phyloP scores from a whole-genome alignment of 2,888 invertebrate genomes.

The Apoda limacodes region DNA sequence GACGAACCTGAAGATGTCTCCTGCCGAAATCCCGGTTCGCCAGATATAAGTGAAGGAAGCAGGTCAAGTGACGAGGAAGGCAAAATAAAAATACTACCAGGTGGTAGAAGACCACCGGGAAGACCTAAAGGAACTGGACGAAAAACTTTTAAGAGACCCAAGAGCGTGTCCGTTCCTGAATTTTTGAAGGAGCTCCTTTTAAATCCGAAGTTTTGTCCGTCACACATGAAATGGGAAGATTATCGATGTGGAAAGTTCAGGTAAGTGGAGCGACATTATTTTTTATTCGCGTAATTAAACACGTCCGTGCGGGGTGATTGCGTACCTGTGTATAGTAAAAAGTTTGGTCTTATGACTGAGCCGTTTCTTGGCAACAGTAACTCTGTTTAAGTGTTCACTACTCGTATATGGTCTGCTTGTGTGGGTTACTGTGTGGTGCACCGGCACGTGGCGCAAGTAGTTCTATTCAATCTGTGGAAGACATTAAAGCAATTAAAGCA shows the following conservation, averaged over 20 bases:
- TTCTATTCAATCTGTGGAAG: no score
- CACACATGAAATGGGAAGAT: constrained; percentile 90
- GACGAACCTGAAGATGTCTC: constrained; percentile 53
- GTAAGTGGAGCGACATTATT: no score
- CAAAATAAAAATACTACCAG: constrained; percentile 41
- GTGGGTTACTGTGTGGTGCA: no score
- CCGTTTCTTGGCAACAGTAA: no score
- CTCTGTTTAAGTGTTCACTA: no score
- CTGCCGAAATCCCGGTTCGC: constrained; percentile 46
- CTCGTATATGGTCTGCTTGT: no score
- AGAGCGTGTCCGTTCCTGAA: constrained; percentile 79
- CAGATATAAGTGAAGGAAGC: constrained; percentile 55
- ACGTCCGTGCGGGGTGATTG: no score
- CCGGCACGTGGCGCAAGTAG: no score
- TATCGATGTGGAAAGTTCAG: constrained; percentile 84
- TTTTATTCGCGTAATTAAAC: no score
- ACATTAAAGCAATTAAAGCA: no score
- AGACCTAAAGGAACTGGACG: constrained; percentile 64
- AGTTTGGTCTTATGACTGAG: no score
- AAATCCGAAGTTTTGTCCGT: constrained; percentile 81
- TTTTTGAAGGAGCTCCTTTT: constrained; percentile 86
- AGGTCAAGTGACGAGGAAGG: constrained; percentile 62
- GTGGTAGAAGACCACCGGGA: constrained; percentile 65
- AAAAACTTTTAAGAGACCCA: constrained; percentile 52
- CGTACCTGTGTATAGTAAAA: no score